phyloP scores from a whole-genome alignment of 2,113 vertebrate species.

The Bujurquina vittata region DNA sequence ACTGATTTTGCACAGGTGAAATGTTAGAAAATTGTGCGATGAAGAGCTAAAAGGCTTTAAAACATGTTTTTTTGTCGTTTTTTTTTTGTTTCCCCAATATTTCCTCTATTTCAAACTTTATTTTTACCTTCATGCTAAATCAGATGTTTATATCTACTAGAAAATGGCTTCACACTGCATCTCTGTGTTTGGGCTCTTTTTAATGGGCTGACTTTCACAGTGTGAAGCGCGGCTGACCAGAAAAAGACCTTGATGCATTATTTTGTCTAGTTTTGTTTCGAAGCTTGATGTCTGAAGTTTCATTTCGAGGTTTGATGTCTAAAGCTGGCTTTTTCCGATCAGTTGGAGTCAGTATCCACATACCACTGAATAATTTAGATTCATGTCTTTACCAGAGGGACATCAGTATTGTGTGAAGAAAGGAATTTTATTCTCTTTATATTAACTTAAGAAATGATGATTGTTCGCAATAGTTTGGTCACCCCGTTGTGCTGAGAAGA shows the following conservation, averaged over 20 bases:
- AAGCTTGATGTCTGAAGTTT: neutral
- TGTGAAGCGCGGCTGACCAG: neutral
- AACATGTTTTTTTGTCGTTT: neutral
- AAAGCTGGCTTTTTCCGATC: conserved; percentile 27
- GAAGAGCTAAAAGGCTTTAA: neutral
- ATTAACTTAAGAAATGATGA: neutral
- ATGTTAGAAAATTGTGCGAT: neutral
- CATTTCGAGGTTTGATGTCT: neutral
- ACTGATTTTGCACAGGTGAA: neutral
- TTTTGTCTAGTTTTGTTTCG: neutral
- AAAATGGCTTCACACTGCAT: conserved; percentile 34
- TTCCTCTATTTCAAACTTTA: neutral
- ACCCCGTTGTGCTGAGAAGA: neutral
- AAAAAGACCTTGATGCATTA: neutral
- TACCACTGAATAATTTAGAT: conserved; percentile 63
- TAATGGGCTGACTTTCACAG: neutral
- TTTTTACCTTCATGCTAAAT: conserved; percentile 6
- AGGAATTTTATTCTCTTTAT: neutral
- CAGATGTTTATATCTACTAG: conserved; percentile 15
- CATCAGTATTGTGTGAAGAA: neutral
- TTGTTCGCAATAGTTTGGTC: neutral
- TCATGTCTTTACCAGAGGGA: conserved; percentile 13
- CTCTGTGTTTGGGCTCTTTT: conserved; percentile 9
- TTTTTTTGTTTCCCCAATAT: neutral
- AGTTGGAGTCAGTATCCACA: conserved; percentile 45